Conservation (phyloP, 2,797 vertebrate species). For the Odontamblyopus rebecca region DNA sequence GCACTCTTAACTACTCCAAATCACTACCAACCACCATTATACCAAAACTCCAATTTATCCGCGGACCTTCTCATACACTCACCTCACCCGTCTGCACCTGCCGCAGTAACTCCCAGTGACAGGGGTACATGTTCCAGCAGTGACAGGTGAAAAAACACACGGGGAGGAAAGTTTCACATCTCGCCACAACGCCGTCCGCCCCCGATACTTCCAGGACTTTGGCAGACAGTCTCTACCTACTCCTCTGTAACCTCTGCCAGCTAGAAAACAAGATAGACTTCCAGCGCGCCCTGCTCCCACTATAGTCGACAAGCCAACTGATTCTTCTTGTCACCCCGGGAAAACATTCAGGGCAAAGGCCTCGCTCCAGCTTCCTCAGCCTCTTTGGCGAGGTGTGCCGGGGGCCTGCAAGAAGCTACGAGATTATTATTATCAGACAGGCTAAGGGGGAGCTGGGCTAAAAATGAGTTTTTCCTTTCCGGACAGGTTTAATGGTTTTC, state of each 20-base stretch:
- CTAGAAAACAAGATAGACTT: conserved; percentile 20
- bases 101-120: conserved; percentile 20
- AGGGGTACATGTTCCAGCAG: conserved; percentile 12
- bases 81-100: not conserved
- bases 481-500: conserved; percentile 7
- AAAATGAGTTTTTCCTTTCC: conserved; percentile 9
- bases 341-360: conserved; percentile 23
- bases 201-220: not conserved
- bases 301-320: conserved; percentile 10
- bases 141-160: conserved; percentile 16
- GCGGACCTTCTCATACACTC: not conserved
- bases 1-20: not conserved
- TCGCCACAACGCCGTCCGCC: conserved; percentile 2
- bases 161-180: conserved; percentile 5
- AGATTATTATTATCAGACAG: conserved; percentile 24
- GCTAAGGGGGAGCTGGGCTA: not conserved
- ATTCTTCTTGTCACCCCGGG: conserved; percentile 9
- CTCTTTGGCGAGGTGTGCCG: conserved; percentile 16
- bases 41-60: not conserved
- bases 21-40: not conserved
- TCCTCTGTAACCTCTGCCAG: conserved; percentile 8
- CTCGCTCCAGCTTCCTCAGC: conserved; percentile 10
- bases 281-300: not conserved
- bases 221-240: conserved; percentile 9
- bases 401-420: conserved; percentile 8